These are phyloP conservation scores for Galeopsomyia nigrocyanea DNA, from an alignment of 2,888 invertebrate genomes.

Conservation along the genomic window DNA sequence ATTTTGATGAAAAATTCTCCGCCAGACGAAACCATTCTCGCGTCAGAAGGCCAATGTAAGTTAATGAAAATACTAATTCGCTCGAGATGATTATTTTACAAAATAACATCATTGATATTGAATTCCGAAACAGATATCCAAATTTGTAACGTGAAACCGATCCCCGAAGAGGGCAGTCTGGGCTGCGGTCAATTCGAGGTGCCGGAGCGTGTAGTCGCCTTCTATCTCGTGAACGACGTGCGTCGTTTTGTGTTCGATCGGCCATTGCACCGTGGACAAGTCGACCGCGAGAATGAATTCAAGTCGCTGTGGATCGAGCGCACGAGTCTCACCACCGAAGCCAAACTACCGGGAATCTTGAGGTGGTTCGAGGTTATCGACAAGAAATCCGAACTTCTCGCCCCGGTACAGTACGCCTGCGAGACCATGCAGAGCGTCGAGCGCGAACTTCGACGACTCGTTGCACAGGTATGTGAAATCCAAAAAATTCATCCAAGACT, in stretches of 20 bases:
- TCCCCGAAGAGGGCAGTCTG: constrained; percentile 78
- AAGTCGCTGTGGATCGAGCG: constrained; percentile 97
- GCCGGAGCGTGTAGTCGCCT: constrained; percentile 88
- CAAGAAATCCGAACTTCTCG: constrained; percentile 81
- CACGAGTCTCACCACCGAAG: constrained; percentile 86
- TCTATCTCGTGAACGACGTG: constrained; percentile 93
- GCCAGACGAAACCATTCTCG: constrained; percentile 88
- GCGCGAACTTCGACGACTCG: constrained; percentile 85
- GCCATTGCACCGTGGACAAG: constrained; percentile 88
- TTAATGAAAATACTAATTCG: neutral
- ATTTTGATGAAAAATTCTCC: constrained; percentile 92
- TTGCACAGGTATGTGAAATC: constrained; percentile 67
- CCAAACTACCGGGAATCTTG: constrained; percentile 89
- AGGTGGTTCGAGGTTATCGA: constrained; percentile 93
- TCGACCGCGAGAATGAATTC: constrained; percentile 95
- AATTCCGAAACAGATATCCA: constrained; percentile 80
- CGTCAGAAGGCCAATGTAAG: constrained; percentile 87
- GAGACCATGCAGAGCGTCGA: constrained; percentile 94
- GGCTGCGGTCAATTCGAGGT: constrained; percentile 75
- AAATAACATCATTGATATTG: neutral
- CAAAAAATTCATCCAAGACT: neutral
- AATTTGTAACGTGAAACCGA: constrained; percentile 93
- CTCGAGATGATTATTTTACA: neutral
- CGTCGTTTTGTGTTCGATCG: constrained; percentile 91
- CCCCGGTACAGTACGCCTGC: constrained; percentile 90